phyloP scores from a whole-genome alignment of 2,113 vertebrate genomes.

The Gambusia affinis region DNA sequence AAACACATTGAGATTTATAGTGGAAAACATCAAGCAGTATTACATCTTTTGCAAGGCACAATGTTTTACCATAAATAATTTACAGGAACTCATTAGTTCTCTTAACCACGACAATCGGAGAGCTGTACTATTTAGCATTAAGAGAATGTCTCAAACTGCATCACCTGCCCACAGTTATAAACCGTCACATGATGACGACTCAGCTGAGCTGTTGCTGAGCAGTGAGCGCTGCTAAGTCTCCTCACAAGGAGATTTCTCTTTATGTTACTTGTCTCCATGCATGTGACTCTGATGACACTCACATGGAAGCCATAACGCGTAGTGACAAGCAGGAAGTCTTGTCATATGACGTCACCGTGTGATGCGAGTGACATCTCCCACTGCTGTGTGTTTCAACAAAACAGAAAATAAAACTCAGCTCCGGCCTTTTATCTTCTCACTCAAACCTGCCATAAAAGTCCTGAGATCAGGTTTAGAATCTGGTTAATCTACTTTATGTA shows the following conservation, averaged over 20 bases:
- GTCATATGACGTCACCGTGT: neutral
- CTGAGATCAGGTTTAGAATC: no score
- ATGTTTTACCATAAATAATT: no score
- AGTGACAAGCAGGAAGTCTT: neutral
- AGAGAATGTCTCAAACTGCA: neutral
- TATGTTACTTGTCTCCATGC: neutral
- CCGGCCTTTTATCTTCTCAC: no score
- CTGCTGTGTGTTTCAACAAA: neutral
- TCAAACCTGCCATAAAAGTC: no score
- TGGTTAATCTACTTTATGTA: no score
- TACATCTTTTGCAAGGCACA: no score
- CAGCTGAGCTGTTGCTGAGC: neutral
- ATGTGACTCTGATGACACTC: constrained; percentile 1
- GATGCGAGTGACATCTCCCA: neutral
- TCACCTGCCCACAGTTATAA: neutral
- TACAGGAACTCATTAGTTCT: no score
- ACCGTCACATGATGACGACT: neutral
- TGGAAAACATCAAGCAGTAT: no score
- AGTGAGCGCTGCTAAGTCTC: neutral
- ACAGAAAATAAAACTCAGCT: neutral
- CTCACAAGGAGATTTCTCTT: neutral
- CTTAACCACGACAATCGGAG: no score
- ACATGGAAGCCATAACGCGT: neutral
- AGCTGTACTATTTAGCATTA: no score
- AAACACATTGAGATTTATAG: no score